Evolutionary conservation across 2,113 vertebrate genomes (phyloP).

Genomic region (Leucopternis melanops): DNA sequence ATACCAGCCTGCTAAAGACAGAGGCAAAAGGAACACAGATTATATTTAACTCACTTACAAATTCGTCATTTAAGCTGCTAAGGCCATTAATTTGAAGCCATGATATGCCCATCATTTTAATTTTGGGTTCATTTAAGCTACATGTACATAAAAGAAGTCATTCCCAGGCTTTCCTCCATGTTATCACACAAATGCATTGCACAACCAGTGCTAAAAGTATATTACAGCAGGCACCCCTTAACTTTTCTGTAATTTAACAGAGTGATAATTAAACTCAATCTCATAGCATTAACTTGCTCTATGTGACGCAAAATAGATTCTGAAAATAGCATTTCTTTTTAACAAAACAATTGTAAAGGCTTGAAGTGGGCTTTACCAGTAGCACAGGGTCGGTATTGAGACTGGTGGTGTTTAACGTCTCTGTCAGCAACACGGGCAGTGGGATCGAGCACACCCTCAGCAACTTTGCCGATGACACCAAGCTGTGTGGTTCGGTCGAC

Average conservation of each 20-base stretch:
- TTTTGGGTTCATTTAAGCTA: neutral
- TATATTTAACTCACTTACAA: neutral
- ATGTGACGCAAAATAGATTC: neutral
- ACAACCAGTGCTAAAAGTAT: neutral
- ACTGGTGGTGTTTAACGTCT: too few relatives aligned
- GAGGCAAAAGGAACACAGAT: neutral
- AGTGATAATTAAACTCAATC: neutral
- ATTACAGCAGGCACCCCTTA: neutral
- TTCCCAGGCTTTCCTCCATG: neutral
- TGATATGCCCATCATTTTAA: constrained; percentile 15
- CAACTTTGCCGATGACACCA: too few relatives aligned
- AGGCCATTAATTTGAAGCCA: neutral
- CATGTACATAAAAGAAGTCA: neutral
- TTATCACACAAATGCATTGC: neutral
- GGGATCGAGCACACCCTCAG: too few relatives aligned
- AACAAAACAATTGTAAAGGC: neutral
- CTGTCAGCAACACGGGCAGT: too few relatives aligned
- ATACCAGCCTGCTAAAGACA: neutral
- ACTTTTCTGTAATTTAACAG: neutral
- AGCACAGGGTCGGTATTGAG: too few relatives aligned
- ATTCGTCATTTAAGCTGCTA: neutral
- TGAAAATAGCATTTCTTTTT: neutral
- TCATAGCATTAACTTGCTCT: neutral
- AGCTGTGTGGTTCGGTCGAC: too few relatives aligned
- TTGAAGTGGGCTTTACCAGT: neutral